Evolutionary conservation across 92 coral and sea anemone species (phyloP), one percentile per base, ranked within the genome.

Genomic region (Parazoanthus atlanticus): DNA sequence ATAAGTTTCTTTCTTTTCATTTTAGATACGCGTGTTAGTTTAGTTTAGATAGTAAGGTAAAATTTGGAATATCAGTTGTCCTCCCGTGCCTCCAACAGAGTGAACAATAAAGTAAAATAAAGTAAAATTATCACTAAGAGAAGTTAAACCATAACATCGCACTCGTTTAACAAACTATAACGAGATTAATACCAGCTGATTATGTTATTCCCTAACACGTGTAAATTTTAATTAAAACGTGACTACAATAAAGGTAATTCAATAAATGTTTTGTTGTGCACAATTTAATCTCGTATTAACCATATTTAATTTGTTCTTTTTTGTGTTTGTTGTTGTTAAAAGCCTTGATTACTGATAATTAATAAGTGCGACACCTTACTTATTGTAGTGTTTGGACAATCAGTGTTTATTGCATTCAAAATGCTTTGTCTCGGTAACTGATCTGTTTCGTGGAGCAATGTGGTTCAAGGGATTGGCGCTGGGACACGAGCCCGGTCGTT

Each of bases 191-290:
- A 75, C 49, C 40, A 33, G 41, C 26, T 56, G 5, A 76, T 76
- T 33, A 33, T 34, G 26, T 33, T 19, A 9, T 80, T 58, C 30
- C 43, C 56, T 80, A 81, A 31, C 67, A 61, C 71, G 30, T 81
- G 85, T 61, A 81, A 65, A 81, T 81, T 54, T 47, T 47, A 43
- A 46, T 47, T 34, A 31, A 23, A 81, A 25, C 41, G 71, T 61
- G 72, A 25, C 85, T 32, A 21, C 54, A 81, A 81, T 81, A 81
- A 81, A 81, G 28, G 19, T 81, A 33, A 81, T 58, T 81, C 74
- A 81, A 61, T 61, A 81, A 81, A 56, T 34, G 29, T 32, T 9
- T 56, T n/a, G n/a, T 61, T 80, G 71, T 80, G 85, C 16, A 38
- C 2, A 26, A 52, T 32, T 31, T 58, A 30, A 21, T 23, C 17